phyloP scores from a whole-genome alignment of 2,797 vertebrate species.

The Telmatherina bonti region DNA sequence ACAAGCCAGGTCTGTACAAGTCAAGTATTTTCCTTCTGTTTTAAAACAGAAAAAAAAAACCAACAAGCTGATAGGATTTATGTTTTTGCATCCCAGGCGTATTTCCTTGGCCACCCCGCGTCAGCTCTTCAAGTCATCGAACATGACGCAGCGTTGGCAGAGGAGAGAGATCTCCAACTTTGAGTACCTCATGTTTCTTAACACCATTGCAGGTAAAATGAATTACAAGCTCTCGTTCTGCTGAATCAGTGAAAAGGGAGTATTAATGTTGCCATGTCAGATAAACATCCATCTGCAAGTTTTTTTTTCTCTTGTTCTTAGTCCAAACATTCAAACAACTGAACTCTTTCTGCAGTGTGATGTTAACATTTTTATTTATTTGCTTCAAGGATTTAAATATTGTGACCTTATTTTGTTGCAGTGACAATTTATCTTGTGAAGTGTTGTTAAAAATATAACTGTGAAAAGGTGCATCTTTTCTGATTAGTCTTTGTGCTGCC shows the following conservation, averaged over 20 bases:
- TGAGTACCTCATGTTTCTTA: conserved; percentile 99
- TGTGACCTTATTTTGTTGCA: conserved; percentile 8
- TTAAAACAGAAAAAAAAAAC: not conserved
- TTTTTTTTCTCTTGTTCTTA: not conserved
- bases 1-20: conserved; percentile 92
- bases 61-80: not conserved
- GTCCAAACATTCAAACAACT: not conserved
- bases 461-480: not conserved
- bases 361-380: conserved; percentile 3
- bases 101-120: conserved; percentile 97
- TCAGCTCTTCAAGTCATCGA: conserved; percentile 99
- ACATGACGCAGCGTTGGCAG: conserved; percentile 99
- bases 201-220: conserved; percentile 96
- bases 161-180: conserved; percentile 99
- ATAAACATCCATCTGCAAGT: too few relatives aligned
- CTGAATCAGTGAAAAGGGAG: not conserved
- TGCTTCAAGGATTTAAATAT: not conserved
- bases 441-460: conserved; percentile 14
- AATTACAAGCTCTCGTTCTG: not conserved
- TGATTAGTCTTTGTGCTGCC: not conserved
- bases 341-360: not conserved
- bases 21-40: not conserved
- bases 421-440: not conserved
- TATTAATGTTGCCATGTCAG: too few relatives aligned
- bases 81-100: conserved; percentile 81